Percentiles rank a stretch among this genome's conserved stretches.
phyloP scores from a whole-genome alignment of 2,888 invertebrate genomes.

The Morpho helenor region DNA sequence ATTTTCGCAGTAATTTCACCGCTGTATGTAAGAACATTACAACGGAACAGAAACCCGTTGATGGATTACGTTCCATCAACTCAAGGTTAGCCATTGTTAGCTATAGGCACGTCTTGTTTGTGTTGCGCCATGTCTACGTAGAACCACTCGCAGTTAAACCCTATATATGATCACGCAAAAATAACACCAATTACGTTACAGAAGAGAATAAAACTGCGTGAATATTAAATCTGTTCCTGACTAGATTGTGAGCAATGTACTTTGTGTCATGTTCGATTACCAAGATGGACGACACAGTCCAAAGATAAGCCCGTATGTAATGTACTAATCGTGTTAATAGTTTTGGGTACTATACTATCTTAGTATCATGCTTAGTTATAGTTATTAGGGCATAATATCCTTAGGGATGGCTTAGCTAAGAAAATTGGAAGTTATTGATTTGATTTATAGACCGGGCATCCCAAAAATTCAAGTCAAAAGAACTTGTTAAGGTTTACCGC shows the following conservation, averaged over 20 bases:
- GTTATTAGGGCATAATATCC: neutral
- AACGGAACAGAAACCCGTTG: constrained; percentile 12
- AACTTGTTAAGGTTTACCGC: no score
- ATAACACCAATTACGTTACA: neutral
- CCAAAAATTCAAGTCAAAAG: no score
- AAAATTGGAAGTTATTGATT: neutral
- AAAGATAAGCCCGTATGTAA: constrained; percentile 23
- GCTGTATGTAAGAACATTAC: constrained; percentile 12
- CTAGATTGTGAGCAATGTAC: constrained; percentile 1
- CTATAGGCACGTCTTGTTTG: constrained; percentile 23
- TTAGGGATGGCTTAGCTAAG: no score
- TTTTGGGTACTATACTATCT: constrained; percentile 18
- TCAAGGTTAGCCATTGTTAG: constrained; percentile 20
- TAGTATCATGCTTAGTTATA: constrained; percentile 7
- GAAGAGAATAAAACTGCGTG: constrained; percentile 5
- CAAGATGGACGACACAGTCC: constrained; percentile 22
- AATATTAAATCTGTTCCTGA: neutral
- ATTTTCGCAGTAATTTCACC: constrained; percentile 4
- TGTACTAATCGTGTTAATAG: constrained; percentile 26
- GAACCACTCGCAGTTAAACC: constrained; percentile 3
- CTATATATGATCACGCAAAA: constrained; percentile 2
- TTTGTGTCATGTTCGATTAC: constrained; percentile 27
- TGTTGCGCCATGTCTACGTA: constrained; percentile 14
- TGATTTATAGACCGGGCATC: neutral
- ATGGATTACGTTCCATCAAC: constrained; percentile 21